phyloP scores from a whole-genome alignment of 2,113 vertebrate genomes.

The Brachypteracias leptosomus region DNA sequence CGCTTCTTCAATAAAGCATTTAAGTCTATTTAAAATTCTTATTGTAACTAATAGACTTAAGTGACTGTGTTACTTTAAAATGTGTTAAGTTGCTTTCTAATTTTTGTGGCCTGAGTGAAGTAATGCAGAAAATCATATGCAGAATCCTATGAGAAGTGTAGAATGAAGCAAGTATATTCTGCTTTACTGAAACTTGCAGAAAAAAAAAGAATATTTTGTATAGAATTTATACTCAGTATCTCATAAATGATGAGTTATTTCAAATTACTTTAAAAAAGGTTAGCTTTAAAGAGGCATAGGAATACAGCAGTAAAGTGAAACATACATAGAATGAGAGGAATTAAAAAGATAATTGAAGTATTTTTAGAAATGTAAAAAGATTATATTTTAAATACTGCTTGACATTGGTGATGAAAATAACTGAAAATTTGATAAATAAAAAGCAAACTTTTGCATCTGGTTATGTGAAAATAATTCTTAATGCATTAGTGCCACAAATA shows the following conservation, averaged over 20 bases:
- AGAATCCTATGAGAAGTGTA: background rate
- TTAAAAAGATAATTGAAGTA: background rate
- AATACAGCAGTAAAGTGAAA: background rate
- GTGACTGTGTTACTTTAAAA: background rate
- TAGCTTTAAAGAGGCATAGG: background rate
- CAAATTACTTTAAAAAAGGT: background rate
- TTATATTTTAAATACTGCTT: background rate
- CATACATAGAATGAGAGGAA: background rate
- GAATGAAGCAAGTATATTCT: background rate
- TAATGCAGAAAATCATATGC: background rate
- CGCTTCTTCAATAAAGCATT: background rate
- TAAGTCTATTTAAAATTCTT: background rate
- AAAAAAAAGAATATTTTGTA: background rate
- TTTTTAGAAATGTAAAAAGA: background rate
- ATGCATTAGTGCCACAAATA: slow-evolving; percentile 33
- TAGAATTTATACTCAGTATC: background rate
- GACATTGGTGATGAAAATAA: background rate
- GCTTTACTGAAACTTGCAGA: background rate
- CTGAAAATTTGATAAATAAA: background rate
- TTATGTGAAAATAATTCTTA: slow-evolving; percentile 62
- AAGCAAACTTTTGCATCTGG: background rate
- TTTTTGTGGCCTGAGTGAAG: background rate
- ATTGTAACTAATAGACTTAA: background rate
- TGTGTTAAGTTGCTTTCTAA: background rate
- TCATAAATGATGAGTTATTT: background rate